phyloP scores from a whole-genome alignment of 2,797 vertebrate species.

The Lepus oiostolus region DNA sequence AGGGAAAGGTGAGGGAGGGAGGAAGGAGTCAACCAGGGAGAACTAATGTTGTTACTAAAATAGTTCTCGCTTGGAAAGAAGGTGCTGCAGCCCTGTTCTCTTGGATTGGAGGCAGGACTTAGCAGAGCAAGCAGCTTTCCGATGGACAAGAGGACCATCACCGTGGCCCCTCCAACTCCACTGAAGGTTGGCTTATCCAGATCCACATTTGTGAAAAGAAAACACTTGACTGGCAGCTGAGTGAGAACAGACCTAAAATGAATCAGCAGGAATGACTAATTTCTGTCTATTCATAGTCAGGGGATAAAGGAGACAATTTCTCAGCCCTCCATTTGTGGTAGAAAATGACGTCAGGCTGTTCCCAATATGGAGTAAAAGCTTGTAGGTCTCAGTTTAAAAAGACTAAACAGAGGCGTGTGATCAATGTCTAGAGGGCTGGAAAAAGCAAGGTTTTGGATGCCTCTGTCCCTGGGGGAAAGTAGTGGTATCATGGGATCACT shows the following conservation, averaged over 20 bases:
- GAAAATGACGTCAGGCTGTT: slow-evolving; percentile 37
- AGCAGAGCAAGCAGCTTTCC: neutral
- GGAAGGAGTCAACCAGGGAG: neutral
- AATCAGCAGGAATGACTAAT: slow-evolving; percentile 32
- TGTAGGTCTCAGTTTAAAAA: neutral
- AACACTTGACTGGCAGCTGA: neutral
- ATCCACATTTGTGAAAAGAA: slow-evolving; percentile 20
- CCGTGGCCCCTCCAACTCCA: neutral
- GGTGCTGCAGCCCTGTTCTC: neutral
- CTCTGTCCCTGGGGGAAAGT: neutral
- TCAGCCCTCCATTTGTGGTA: neutral
- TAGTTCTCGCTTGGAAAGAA: neutral
- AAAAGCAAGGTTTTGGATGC: neutral
- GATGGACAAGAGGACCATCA: neutral
- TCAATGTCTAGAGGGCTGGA: neutral
- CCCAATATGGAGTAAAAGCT: neutral
- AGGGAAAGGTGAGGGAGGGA: too few relatives aligned
- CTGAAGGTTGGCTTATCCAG: neutral
- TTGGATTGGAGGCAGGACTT: neutral
- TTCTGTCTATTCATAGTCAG: slow-evolving; percentile 15
- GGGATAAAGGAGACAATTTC: slow-evolving; percentile 15
- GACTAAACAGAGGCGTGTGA: neutral
- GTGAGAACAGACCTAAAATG: slow-evolving; percentile 13
- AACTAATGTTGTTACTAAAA: neutral
- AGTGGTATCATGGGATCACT: neutral